Evolutionary conservation across 64 coral and sea anemone species (phyloP).

Genomic region (Stylophora pistillata): DNA sequence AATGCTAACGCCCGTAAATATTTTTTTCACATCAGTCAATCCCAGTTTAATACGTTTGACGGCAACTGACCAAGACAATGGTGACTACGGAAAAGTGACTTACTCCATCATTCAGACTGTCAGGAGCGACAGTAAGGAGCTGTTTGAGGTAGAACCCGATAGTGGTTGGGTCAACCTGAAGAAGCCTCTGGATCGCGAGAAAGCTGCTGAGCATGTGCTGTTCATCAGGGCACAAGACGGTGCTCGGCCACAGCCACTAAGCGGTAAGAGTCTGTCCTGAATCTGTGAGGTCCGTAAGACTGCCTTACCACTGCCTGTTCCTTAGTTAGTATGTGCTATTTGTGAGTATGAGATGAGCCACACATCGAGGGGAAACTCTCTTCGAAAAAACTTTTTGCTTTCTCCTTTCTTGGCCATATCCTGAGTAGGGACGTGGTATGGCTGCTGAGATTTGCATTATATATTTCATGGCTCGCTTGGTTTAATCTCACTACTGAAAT

Average conservation of each 20-base stretch:
- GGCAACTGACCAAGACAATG: constrained; percentile 69
- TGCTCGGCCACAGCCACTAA: constrained; percentile 16
- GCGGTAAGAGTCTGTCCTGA: neutral
- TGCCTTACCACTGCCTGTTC: too few relatives aligned
- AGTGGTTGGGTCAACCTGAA: constrained; percentile 69
- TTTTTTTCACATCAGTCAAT: neutral
- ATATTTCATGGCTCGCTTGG: too few relatives aligned
- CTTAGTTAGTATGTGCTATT: too few relatives aligned
- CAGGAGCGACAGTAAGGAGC: constrained; percentile 32
- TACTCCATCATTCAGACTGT: constrained; percentile 74
- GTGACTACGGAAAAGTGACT: constrained; percentile 46
- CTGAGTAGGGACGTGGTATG: too few relatives aligned
- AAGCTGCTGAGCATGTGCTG: constrained; percentile 56
- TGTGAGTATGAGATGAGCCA: too few relatives aligned
- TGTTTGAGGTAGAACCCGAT: constrained; percentile 58
- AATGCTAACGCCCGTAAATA: neutral
- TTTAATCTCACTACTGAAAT: too few relatives aligned
- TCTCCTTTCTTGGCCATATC: too few relatives aligned
- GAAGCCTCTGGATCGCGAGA: constrained; percentile 60
- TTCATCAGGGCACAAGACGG: constrained; percentile 71
- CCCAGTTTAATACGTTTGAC: constrained; percentile 39
- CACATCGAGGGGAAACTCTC: too few relatives aligned
- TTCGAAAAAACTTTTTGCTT: too few relatives aligned
- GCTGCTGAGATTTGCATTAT: too few relatives aligned
- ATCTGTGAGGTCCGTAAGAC: neutral